These are phyloP conservation scores for Stenchaetothrips biformis DNA, from an alignment of 2,888 invertebrate species.

Conservation along the genomic window DNA sequence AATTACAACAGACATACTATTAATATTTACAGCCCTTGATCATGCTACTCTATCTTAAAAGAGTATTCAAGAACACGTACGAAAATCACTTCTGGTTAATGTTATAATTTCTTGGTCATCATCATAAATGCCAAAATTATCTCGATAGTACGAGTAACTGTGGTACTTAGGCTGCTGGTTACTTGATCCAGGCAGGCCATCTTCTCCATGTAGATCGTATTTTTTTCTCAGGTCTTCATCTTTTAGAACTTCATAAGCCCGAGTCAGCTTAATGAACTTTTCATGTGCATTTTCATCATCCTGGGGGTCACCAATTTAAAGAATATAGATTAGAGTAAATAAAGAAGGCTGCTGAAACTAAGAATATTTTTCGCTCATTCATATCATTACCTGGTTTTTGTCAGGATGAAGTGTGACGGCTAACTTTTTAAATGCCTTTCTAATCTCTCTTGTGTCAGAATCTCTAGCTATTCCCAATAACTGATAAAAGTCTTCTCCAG, in stretches of 20 bases:
- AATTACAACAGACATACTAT: constrained; percentile 37
- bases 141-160: constrained; percentile 73
- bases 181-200: constrained; percentile 52
- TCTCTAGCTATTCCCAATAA: constrained; percentile 61
- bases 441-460: constrained; percentile 64
- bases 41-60: not conserved
- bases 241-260: constrained; percentile 82
- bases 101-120: constrained; percentile 78
- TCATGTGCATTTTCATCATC: constrained; percentile 67
- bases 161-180: constrained; percentile 63
- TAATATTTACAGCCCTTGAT: constrained; percentile 10
- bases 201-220: constrained; percentile 74
- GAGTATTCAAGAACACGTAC: constrained; percentile 49
- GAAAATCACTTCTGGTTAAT: constrained; percentile 66
- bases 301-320: constrained; percentile 47
- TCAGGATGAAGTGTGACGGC: constrained; percentile 72
- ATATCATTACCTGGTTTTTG: constrained; percentile 56
- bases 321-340: not conserved
- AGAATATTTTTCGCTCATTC: not conserved
- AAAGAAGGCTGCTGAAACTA: not conserved
- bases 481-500: constrained; percentile 56
- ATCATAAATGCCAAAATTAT: constrained; percentile 80
- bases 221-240: constrained; percentile 71
- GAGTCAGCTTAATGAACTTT: constrained; percentile 70
- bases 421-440: constrained; percentile 71